These are phyloP conservation scores for Platysternon megacephalum DNA, from an alignment of 2,113 vertebrate species.

Conservation along the genomic window DNA sequence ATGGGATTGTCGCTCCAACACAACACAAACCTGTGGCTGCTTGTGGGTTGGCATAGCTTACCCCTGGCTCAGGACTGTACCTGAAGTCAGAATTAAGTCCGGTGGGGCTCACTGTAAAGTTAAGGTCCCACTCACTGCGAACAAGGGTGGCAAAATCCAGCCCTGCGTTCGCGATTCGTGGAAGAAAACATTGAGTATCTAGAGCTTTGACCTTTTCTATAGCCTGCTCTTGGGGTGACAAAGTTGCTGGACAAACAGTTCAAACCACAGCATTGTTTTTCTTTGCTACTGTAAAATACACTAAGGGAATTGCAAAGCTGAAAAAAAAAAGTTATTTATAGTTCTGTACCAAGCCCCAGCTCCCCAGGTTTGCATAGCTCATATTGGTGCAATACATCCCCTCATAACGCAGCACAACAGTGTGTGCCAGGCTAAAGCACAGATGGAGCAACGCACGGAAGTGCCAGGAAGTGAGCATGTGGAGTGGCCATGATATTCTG, in stretches of 20 bases:
- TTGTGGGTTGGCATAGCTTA: neutral
- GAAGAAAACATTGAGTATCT: neutral
- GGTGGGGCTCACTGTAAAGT: neutral
- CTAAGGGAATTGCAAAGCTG: neutral
- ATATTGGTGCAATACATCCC: neutral
- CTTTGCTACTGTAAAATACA: neutral
- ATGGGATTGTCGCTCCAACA: neutral
- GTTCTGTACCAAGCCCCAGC: neutral
- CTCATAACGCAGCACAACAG: neutral
- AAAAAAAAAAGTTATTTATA: neutral
- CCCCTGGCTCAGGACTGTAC: neutral
- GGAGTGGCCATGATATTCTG: accelerated
- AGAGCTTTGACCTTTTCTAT: neutral
- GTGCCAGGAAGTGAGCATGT: neutral
- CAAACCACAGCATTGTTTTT: too few species aligned
- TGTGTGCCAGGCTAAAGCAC: neutral
- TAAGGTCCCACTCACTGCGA: neutral
- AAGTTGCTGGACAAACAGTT: neutral
- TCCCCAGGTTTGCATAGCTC: neutral
- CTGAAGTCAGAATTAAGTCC: neutral
- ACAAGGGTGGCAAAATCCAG: neutral
- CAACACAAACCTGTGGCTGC: neutral
- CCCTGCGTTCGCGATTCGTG: neutral
- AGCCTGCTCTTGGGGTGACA: neutral
- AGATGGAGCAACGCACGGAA: neutral